These are phyloP conservation scores for Catostomus latipinnis DNA, from an alignment of 2,797 vertebrate genomes.

Conservation along the genomic window DNA sequence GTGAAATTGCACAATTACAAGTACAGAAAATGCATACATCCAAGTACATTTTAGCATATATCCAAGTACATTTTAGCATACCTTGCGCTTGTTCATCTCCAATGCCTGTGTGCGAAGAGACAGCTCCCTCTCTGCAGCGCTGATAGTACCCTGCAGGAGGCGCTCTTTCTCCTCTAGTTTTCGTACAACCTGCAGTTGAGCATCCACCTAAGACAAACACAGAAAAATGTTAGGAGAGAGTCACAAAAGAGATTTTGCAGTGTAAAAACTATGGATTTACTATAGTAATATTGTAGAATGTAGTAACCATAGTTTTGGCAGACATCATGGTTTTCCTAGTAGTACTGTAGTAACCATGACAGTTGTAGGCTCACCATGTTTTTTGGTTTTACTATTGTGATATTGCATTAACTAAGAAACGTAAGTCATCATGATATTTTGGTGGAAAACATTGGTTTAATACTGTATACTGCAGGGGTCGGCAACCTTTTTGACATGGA, in stretches of 20 bases:
- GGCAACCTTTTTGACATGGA: too few species aligned
- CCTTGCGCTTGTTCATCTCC: conserved; percentile 99
- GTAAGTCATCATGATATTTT: too few species aligned
- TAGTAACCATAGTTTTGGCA: too few species aligned
- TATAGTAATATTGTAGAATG: too few species aligned
- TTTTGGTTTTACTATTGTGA: too few species aligned
- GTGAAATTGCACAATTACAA: neutral
- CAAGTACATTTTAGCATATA: neutral
- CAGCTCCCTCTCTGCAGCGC: conserved; percentile 93
- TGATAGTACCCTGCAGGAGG: conserved; percentile 93
- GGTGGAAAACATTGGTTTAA: too few species aligned
- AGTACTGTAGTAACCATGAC: too few species aligned
- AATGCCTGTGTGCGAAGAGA: conserved; percentile 90
- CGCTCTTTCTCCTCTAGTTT: conserved; percentile 98
- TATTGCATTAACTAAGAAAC: too few species aligned
- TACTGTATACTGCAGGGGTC: too few species aligned
- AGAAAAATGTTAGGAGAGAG: neutral
- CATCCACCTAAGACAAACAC: conserved; percentile 84
- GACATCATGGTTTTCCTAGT: too few species aligned
- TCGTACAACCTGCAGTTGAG: conserved; percentile 93
- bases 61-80: conserved; percentile 53
- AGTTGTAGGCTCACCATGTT: too few species aligned
- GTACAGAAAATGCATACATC: neutral
- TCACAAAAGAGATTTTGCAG: too few species aligned
- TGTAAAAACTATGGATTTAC: neutral